Evolutionary conservation across 2,113 vertebrate species (phyloP).

Genomic region (Cynopterus brachyotis): DNA sequence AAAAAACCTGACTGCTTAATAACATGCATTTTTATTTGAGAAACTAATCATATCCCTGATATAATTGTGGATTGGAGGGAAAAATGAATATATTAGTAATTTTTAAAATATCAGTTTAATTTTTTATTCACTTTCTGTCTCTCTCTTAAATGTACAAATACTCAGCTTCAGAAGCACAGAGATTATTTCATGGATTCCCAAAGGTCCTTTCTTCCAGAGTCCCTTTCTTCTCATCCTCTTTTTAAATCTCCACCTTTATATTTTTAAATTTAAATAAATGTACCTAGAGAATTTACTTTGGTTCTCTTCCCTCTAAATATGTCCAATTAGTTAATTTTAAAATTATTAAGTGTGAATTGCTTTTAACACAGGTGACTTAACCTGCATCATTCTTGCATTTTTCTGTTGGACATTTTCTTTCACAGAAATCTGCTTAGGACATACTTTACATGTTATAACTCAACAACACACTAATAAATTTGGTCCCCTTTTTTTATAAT

Average conservation of each 20-base stretch:
- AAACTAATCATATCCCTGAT: background rate
- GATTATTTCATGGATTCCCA: background rate
- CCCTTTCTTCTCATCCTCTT: background rate
- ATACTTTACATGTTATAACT: background rate
- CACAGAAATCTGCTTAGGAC: background rate
- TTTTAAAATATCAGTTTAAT: background rate
- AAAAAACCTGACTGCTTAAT: background rate
- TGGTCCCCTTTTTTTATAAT: background rate
- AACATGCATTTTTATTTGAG: background rate
- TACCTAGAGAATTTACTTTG: slow-evolving; percentile 26
- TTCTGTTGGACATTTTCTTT: background rate
- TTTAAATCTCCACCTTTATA: background rate
- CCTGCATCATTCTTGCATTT: background rate
- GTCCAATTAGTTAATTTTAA: slow-evolving; percentile 56
- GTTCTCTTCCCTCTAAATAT: slow-evolving; percentile 11
- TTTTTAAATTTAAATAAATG: slow-evolving; percentile 1
- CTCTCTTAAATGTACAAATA: background rate
- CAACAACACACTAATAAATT: background rate
- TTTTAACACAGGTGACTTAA: slow-evolving; percentile 22
- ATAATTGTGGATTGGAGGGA: background rate
- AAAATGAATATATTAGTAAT: background rate
- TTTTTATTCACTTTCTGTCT: background rate
- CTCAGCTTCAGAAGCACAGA: background rate
- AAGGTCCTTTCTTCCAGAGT: background rate
- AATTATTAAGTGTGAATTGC: slow-evolving; percentile 27